These are phyloP conservation scores for Thinocorus orbignyianus DNA, from an alignment of 2,113 vertebrate genomes.

Conservation along the genomic window DNA sequence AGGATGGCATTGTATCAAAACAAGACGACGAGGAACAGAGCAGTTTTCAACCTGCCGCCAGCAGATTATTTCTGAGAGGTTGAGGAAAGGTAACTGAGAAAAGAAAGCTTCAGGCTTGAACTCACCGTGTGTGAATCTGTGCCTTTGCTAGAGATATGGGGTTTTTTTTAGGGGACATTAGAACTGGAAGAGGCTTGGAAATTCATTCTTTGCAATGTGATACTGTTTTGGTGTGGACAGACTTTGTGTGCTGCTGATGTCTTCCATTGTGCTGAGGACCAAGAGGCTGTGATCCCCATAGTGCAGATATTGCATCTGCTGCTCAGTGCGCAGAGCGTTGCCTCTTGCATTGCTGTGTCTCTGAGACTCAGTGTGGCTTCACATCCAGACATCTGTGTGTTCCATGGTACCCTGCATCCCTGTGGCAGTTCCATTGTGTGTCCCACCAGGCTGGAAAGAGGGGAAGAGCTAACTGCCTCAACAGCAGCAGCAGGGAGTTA, in stretches of 20 bases:
- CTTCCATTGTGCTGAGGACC: fast-evolving
- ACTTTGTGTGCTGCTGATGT: background rate
- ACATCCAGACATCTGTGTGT: fast-evolving
- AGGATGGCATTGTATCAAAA: background rate
- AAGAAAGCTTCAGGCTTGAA: background rate
- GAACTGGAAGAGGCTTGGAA: background rate
- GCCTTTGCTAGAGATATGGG: background rate
- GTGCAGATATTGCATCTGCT: background rate
- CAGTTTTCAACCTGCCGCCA: background rate
- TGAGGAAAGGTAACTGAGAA: background rate
- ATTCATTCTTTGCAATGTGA: background rate
- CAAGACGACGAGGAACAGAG: background rate
- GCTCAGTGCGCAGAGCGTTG: fast-evolving
- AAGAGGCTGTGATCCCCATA: fast-evolving
- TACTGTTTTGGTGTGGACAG: background rate
- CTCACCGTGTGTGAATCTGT: fast-evolving
- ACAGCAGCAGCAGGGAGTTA: too few species aligned
- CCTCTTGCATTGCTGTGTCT: too few species aligned
- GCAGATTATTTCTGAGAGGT: background rate
- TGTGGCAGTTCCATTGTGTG: fast-evolving
- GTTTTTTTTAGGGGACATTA: background rate
- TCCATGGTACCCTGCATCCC: background rate
- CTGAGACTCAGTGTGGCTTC: background rate
- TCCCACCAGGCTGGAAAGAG: background rate
- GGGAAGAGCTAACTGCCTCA: background rate